A percentile compares a stretch with the other conserved stretches of the same genome.
Evolutionary conservation across 2,113 vertebrate species (phyloP).

Genomic region (Verasper variegatus): DNA sequence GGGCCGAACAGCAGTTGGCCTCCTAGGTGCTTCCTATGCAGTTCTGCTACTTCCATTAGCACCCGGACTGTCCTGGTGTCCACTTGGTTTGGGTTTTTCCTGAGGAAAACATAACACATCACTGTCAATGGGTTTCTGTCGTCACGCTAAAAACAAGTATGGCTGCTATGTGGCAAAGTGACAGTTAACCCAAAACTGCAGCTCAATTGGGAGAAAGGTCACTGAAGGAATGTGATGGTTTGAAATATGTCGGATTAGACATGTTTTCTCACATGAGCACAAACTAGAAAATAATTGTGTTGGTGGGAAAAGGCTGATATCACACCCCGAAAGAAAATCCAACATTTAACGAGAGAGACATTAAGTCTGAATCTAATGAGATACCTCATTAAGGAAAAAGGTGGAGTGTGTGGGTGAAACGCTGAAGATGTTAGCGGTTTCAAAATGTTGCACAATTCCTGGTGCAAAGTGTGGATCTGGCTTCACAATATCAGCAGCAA

Average conservation of each 20-base stretch:
- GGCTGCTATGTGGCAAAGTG: not conserved
- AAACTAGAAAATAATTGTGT: conserved; percentile 22
- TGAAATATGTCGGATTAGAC: conserved; percentile 5
- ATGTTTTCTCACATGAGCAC: conserved; percentile 23
- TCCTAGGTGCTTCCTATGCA: conserved; percentile 95
- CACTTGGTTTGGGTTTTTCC: conserved; percentile 96
- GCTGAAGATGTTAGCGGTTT: conserved; percentile 19
- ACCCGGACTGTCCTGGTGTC: conserved; percentile 90
- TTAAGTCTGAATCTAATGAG: conserved; percentile 47
- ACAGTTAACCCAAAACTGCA: not conserved
- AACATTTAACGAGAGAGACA: conserved; percentile 55
- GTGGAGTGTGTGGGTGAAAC: conserved; percentile 50
- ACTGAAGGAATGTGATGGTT: conserved; percentile 22
- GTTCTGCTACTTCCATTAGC: conserved; percentile 96
- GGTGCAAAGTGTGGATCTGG: conserved; percentile 50
- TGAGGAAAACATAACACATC: conserved; percentile 53
- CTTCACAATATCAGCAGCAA: conserved; percentile 54
- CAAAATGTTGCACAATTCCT: conserved; percentile 59
- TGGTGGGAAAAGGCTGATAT: conserved; percentile 49
- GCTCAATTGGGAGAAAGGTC: not conserved
- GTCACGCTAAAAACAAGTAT: not conserved
- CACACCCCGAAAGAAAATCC: conserved; percentile 20
- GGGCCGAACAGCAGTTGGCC: conserved; percentile 94
- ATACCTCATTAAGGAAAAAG: conserved; percentile 31
- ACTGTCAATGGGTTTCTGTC: not conserved